phyloP scores from a whole-genome alignment of 2,888 invertebrate genomes.

The Sympetrum striolatum region DNA sequence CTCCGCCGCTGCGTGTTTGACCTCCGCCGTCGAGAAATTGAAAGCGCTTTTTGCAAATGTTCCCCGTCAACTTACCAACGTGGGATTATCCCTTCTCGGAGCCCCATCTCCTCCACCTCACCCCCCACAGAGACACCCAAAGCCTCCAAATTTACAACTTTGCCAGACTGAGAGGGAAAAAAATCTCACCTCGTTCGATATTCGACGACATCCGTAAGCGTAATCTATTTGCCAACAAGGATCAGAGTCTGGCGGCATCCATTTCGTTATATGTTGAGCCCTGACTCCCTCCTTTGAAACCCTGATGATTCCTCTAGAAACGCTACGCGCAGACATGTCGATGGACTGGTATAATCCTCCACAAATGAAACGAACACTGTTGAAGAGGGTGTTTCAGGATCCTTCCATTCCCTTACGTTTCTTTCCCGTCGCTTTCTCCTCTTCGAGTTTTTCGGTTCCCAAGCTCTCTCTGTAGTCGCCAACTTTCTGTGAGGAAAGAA shows the following conservation, averaged over 20 bases:
- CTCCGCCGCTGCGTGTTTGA: not conserved
- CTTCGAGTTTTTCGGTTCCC: not conserved
- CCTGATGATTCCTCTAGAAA: not conserved
- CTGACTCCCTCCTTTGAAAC: not conserved
- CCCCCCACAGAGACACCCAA: not conserved
- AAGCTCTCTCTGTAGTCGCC: too few species aligned
- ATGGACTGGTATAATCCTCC: not conserved
- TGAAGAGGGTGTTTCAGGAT: not conserved
- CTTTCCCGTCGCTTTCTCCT: not conserved
- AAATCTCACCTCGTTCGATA: not conserved
- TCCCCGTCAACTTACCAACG: slow-evolving; percentile 4
- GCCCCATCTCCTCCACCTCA: not conserved
- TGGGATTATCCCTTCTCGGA: not conserved
- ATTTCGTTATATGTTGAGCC: not conserved
- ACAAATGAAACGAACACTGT: not conserved
- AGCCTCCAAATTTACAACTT: not conserved
- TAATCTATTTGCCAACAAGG: slow-evolving; percentile 19
- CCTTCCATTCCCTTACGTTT: not conserved
- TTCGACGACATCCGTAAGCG: not conserved
- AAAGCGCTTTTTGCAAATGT: slow-evolving; percentile 3
- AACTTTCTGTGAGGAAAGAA: too few species aligned
- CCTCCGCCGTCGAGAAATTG: slow-evolving; percentile 29
- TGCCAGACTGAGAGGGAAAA: not conserved
- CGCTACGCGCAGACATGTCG: not conserved
- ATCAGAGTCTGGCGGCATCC: not conserved